Conservation (phyloP, 1,140 invertebrate genomes). For the Drosophila eugracilis region DNA sequence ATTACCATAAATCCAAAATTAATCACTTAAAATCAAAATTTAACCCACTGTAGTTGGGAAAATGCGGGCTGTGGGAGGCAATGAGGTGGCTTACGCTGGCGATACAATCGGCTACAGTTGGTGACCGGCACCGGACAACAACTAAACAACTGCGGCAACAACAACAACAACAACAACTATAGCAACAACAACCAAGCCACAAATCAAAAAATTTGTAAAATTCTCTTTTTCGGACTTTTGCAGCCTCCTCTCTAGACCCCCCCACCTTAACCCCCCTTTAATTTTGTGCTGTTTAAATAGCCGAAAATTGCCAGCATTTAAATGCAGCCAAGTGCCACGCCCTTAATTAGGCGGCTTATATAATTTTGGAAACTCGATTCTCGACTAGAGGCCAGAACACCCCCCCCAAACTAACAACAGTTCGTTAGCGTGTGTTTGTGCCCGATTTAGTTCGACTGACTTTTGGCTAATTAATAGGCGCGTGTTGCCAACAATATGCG, state of each 20-base stretch:
- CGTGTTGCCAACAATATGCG: conserved; percentile 57
- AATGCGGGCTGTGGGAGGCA: not conserved
- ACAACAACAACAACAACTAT: not conserved
- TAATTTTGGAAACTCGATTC: conserved; percentile 39
- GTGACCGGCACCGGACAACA: conserved; percentile 47
- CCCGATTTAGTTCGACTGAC: conserved; percentile 34
- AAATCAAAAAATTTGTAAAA: conserved; percentile 59
- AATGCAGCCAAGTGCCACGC: conserved; percentile 50
- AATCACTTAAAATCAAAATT: not conserved
- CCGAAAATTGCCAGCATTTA: conserved; percentile 55
- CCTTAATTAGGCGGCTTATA: conserved; percentile 60
- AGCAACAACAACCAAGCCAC: conserved; percentile 16
- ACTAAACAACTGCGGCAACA: not conserved
- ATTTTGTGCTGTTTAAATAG: conserved; percentile 43
- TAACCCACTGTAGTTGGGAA: conserved; percentile 1
- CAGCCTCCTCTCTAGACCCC: no score
- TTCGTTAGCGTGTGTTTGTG: conserved; percentile 31
- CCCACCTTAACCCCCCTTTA: not conserved
- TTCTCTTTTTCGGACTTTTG: conserved; percentile 29
- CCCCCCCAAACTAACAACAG: not conserved
- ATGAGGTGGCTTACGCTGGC: conserved; percentile 16
- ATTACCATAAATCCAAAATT: not conserved
- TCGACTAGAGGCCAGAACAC: no score
- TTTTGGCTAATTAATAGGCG: conserved; percentile 64
- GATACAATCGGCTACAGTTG: conserved; percentile 38